Percentiles rank a stretch among this genome's conserved stretches.
phyloP scores from a whole-genome alignment of 2,113 vertebrate species.

The Apodemus speciosus region DNA sequence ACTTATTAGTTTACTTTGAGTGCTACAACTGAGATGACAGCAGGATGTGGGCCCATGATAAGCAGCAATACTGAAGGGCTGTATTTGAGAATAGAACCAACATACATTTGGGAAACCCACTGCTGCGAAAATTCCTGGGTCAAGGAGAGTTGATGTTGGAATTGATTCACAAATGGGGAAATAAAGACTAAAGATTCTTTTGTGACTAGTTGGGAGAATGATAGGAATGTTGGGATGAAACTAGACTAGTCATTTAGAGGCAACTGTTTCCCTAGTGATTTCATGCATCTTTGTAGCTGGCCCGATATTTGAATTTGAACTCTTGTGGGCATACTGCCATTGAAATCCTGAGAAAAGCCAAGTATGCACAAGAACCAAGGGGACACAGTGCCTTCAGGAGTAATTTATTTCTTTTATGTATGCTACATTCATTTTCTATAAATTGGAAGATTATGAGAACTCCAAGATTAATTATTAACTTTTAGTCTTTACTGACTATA shows the following conservation, averaged over 20 bases:
- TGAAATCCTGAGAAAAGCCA: neutral
- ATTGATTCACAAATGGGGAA: neutral
- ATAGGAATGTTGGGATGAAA: neutral
- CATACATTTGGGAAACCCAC: neutral
- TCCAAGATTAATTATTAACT: neutral
- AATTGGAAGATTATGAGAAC: neutral
- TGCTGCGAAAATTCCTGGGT: neutral
- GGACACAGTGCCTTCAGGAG: neutral
- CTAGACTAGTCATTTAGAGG: neutral
- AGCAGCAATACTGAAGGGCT: neutral
- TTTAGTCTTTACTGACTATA: neutral
- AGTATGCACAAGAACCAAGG: neutral
- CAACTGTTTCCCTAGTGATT: neutral
- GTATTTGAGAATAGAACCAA: neutral
- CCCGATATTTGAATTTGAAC: neutral
- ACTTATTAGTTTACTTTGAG: neutral
- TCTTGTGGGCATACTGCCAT: neutral
- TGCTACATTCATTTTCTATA: neutral
- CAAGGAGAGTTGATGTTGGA: neutral
- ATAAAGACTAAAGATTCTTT: neutral
- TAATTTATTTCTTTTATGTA: neutral
- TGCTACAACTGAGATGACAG: neutral
- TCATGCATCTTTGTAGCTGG: neutral
- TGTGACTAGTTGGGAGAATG: neutral
- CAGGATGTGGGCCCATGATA: neutral